Conservation (phyloP, 1,140 invertebrate species). For the Drosophila yakuba region DNA sequence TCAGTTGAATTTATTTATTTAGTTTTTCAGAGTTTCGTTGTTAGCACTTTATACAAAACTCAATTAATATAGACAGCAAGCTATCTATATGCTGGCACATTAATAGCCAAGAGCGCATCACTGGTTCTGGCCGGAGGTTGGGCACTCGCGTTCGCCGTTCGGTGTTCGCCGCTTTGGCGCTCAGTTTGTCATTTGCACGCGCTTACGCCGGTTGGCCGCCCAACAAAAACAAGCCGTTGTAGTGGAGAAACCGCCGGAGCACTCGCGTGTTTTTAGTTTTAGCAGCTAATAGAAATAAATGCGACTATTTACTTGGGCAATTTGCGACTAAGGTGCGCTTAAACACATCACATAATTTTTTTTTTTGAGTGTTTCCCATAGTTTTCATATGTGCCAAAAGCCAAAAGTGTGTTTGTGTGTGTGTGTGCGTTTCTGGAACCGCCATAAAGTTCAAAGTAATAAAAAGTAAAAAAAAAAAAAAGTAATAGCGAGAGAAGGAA, state of each 20-base stretch:
- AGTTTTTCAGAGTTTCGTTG: too few species aligned
- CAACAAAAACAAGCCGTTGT: background rate
- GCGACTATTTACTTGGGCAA: slow-evolving; percentile 51
- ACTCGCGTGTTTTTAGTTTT: slow-evolving; percentile 53
- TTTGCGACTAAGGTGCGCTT: slow-evolving; percentile 26
- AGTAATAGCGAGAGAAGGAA: slow-evolving; percentile 34
- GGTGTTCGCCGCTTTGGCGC: slow-evolving; percentile 60
- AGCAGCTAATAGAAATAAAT: slow-evolving; percentile 51
- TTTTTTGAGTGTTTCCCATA: slow-evolving; percentile 15
- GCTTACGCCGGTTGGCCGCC: slow-evolving; percentile 69
- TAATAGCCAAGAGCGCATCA: slow-evolving; percentile 14
- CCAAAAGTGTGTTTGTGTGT: slow-evolving; percentile 12
- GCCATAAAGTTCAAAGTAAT: slow-evolving; percentile 75
- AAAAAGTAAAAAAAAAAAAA: slow-evolving; percentile 25
- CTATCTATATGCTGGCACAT: background rate
- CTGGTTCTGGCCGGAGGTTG: slow-evolving; percentile 6
- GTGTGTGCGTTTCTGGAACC: slow-evolving; percentile 32
- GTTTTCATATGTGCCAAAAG: slow-evolving; percentile 5
- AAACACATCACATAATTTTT: background rate
- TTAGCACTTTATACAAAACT: too few species aligned
- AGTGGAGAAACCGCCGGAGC: background rate
- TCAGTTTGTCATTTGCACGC: slow-evolving; percentile 79
- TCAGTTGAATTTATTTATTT: too few species aligned
- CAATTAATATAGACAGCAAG: too few species aligned
- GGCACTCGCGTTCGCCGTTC: slow-evolving; percentile 11